Conservation (phyloP, 1,140 invertebrate species). For the Sitobion miscanthi region DNA sequence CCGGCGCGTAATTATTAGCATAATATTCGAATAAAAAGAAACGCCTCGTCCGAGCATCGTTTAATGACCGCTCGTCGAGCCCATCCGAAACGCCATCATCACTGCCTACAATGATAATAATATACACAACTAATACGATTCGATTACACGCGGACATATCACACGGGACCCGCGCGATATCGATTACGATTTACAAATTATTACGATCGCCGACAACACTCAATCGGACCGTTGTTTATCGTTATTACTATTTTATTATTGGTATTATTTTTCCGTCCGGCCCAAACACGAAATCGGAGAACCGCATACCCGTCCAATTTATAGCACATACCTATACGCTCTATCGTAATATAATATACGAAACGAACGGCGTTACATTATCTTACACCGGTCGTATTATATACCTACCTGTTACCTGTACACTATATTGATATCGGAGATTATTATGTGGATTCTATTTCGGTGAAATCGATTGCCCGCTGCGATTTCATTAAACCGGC, state of each 20-base stretch:
- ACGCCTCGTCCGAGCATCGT: background rate
- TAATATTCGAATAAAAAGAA: constrained; percentile 31
- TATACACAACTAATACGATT: no score
- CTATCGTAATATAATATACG: no score
- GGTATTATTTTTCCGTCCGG: no score
- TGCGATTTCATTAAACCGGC: background rate
- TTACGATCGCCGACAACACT: constrained; percentile 18
- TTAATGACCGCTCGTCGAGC: constrained; percentile 20
- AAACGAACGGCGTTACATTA: background rate
- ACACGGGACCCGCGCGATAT: background rate
- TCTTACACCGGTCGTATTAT: background rate
- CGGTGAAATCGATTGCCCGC: background rate
- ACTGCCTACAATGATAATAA: no score
- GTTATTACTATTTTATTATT: background rate
- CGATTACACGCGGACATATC: no score
- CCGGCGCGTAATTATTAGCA: background rate
- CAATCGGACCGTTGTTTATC: background rate
- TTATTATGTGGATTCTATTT: background rate
- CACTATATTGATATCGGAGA: background rate
- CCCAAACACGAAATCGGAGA: background rate
- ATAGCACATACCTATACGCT: no score
- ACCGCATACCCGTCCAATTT: background rate
- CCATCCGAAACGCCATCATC: background rate
- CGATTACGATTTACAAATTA: constrained; percentile 42
- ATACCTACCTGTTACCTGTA: background rate